Percentiles rank a stretch among this genome's conserved stretches.
Conservation (phyloP, 1,140 invertebrate species). For the Drosophila watanabei region DNA sequence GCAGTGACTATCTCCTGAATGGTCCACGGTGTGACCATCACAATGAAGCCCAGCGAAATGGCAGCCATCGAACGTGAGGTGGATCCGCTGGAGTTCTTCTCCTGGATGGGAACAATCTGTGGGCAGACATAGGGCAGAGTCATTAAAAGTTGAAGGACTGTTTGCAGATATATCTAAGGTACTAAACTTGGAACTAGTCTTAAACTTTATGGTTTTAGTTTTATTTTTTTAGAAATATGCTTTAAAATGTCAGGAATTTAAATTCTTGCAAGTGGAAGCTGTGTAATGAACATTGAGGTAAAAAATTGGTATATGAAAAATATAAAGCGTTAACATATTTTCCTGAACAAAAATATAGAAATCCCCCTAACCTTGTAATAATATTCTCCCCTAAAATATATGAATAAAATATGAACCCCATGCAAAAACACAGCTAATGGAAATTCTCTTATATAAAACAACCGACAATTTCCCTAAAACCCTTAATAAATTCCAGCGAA, state of each 20-base stretch:
- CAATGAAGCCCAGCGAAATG: conserved; percentile 94
- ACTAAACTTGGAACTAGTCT: not conserved
- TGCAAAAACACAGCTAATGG: not conserved
- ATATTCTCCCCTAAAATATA: not conserved
- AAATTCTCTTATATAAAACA: not conserved
- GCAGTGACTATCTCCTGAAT: conserved; percentile 95
- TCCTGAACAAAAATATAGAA: not conserved
- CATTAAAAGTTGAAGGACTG: conserved; percentile 37
- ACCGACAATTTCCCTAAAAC: not conserved
- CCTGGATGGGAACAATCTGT: conserved; percentile 89
- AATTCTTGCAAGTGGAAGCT: not conserved
- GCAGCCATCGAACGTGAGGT: conserved; percentile 95
- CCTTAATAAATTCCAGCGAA: conserved; percentile 4
- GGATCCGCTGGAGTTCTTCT: conserved; percentile 91
- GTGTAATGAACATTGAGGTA: not conserved
- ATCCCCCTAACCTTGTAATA: not conserved
- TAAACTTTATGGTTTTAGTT: not conserved
- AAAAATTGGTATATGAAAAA: not conserved
- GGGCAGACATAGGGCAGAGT: conserved; percentile 55
- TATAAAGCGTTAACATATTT: not conserved
- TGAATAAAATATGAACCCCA: not conserved
- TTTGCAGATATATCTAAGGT: not conserved
- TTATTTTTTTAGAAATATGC: not conserved
- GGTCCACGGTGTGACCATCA: conserved; percentile 94
- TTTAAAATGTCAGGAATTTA: not conserved